Percentiles rank a stretch among this genome's conserved stretches.
These are phyloP conservation scores for Periparus ater DNA, from an alignment of 2,797 vertebrate genomes.

Conservation along the genomic window DNA sequence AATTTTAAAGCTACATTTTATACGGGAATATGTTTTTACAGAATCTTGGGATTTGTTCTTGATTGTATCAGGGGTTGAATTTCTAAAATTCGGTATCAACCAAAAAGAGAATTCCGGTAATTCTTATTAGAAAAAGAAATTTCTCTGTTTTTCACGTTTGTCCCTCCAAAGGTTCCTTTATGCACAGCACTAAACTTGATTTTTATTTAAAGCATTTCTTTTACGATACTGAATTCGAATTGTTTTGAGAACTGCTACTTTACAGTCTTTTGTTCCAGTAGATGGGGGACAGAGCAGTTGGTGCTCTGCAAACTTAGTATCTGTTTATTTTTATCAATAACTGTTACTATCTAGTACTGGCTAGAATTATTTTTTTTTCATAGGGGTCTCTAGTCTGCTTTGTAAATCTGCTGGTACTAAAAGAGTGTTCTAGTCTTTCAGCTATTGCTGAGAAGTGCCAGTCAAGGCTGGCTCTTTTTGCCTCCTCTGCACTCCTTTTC, in stretches of 20 bases:
- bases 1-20: not conserved
- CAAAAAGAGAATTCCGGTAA: not conserved
- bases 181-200: not conserved
- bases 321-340: not conserved
- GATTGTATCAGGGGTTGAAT: not conserved
- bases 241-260: not conserved
- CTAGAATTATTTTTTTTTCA: not conserved
- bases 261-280: not conserved
- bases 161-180: not conserved
- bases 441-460: not conserved
- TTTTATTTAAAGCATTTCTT: not conserved
- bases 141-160: not conserved
- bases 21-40: not conserved
- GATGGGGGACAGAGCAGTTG: not conserved
- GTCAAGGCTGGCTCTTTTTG: not conserved
- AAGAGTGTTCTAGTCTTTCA: not conserved
- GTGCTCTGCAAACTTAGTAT: not conserved
- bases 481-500: not conserved
- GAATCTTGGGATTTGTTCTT: not conserved
- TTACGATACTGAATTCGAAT: not conserved
- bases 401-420: not conserved
- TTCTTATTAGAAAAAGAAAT: not conserved
- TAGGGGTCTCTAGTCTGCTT: not conserved
- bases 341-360: rapidly evolving
- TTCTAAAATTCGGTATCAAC: not conserved